Percentiles rank a stretch among this genome's conserved stretches.
Conservation (phyloP, 2,797 vertebrate genomes). For the Smutsia gigantea region DNA sequence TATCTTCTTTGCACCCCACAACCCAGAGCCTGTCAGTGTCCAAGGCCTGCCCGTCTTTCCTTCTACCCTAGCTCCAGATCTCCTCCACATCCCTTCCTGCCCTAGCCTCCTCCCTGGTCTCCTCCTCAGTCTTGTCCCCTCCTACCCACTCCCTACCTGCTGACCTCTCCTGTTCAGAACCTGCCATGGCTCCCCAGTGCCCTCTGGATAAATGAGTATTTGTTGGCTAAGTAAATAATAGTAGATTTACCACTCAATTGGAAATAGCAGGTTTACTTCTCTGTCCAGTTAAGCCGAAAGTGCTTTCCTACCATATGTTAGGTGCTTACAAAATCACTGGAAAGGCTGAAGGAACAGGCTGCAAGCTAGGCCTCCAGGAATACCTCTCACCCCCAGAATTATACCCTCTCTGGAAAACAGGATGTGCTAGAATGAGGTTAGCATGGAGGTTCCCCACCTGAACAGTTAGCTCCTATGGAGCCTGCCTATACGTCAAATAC, state of each 20-base stretch:
- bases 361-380: not conserved
- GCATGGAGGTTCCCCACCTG: not conserved
- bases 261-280: not conserved
- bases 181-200: not conserved
- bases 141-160: not conserved
- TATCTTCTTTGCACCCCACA: not conserved
- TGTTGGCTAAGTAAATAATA: not conserved
- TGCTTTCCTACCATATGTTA: not conserved
- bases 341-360: not conserved
- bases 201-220: not conserved
- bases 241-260: not conserved
- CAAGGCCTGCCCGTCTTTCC: not conserved
- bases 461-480: not conserved
- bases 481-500: not conserved
- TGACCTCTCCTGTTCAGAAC: not conserved
- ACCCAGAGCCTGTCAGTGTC: not conserved
- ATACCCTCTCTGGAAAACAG: not conserved
- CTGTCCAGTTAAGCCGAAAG: not conserved
- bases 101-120: not conserved
- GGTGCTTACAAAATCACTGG: not conserved
- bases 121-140: not conserved
- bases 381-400: not conserved
- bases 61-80: not conserved
- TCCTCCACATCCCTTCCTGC: not conserved
- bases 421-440: not conserved